A percentile compares a stretch with the other conserved stretches of the same genome.
Evolutionary conservation across 2,113 vertebrate genomes (phyloP).

Genomic region (Aviceda subcristata): DNA sequence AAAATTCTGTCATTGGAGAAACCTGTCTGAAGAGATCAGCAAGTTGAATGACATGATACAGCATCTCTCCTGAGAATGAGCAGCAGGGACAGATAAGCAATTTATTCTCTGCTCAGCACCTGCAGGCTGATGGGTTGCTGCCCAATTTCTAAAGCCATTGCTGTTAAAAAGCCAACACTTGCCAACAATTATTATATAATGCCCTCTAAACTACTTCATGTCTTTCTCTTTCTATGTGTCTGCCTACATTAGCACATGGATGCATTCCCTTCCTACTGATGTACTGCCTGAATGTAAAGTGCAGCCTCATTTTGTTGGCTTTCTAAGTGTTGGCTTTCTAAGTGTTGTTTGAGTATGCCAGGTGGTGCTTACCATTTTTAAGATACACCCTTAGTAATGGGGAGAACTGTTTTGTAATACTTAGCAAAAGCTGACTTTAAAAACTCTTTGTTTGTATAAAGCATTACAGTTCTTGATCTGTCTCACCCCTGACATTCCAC

Average conservation of each 20-base stretch:
- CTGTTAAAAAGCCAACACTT: constrained; percentile 32
- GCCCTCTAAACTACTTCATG: not conserved
- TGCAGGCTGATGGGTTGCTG: constrained; percentile 24
- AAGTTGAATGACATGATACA: not conserved
- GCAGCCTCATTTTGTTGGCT: not conserved
- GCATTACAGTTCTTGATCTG: not conserved
- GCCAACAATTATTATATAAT: constrained; percentile 38
- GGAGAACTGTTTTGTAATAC: not conserved
- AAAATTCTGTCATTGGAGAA: not conserved
- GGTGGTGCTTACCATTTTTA: not conserved
- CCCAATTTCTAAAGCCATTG: not conserved
- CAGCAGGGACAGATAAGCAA: constrained; percentile 23
- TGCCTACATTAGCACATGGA: not conserved
- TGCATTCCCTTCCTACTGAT: not conserved
- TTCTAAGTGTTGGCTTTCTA: not conserved
- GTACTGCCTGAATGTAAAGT: not conserved
- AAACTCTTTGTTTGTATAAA: not conserved
- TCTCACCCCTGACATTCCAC: not conserved
- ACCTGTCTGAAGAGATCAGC: constrained; percentile 49
- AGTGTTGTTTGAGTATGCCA: not conserved
- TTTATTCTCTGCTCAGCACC: not conserved
- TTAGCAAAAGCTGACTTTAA: not conserved
- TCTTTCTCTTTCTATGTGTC: not conserved
- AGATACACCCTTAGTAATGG: not conserved
- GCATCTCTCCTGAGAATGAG: constrained; percentile 6